Evolutionary conservation across 2,888 invertebrate species (phyloP), one percentile per base, ranked within the genome.

Genomic region (Phania funesta): DNA sequence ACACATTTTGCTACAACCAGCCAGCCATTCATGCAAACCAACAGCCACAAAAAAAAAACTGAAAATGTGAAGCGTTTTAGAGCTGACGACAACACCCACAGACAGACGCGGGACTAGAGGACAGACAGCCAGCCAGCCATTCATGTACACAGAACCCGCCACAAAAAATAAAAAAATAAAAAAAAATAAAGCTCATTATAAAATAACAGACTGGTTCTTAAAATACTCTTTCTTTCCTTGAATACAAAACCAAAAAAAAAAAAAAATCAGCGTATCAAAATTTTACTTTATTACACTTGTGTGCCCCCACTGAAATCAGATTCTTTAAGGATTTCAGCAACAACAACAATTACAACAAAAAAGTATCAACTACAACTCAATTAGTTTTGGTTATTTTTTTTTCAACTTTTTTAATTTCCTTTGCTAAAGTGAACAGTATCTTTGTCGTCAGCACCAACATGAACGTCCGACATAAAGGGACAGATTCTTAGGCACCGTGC

Each of bases 71-170:
- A 81, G 71, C 68, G 73, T 74, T 81, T 73, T 48, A 68, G 56
- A 82, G 68, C 50, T 65, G 82, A 82, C 64, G 82, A 82, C 82
- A 82, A 82, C 82, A 82, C 82, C 82, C 82, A 82, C 82, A 56
- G 76, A 81, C 73, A 58, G 68, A 81, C 73, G n/a, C n/a, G n/a
- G n/a, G n/a, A 64, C 48, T 5, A 35, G n/a, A 20, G 18, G 18
- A 71, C 46, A 50, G 64, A 44, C 38, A 50, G 20, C n/a, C 46
- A 50, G 64, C 32, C 38, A 50, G 20, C n/a, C 60, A 48, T 62
- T 62, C 50, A 52, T 20, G 29, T 6, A 11, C 41, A n/a, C n/a
- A n/a, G n/a, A 62, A 11, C 13, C 16, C 18, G 26, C 41, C 41
- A 71, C 70, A 71, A 58, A 75, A 64, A 35, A 68, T 60, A 29